phyloP scores from a whole-genome alignment of 2,888 invertebrate genomes.

The Pinctada fucata region DNA sequence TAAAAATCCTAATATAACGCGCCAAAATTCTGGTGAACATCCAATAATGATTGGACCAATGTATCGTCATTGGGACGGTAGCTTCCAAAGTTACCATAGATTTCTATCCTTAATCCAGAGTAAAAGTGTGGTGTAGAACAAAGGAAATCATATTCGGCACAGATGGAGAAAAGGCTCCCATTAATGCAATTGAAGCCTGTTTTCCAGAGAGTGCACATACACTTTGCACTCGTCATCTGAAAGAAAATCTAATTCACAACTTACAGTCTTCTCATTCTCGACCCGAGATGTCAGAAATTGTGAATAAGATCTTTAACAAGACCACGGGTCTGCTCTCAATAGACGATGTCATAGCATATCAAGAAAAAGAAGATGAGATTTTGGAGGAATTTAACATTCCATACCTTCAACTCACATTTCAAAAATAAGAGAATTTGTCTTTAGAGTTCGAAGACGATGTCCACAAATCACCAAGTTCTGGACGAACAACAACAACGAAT shows the following conservation, averaged over 20 bases:
- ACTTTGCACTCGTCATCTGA: not conserved
- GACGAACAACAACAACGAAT: constrained; percentile 29
- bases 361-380: constrained; percentile 10
- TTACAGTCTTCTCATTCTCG: not conserved
- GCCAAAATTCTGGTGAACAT: not conserved
- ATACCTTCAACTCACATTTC: too few relatives aligned
- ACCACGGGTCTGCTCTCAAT: not conserved
- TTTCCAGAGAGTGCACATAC: not conserved
- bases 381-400: not conserved
- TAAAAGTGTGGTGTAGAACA: not conserved
- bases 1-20: not conserved
- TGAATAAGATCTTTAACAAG: not conserved
- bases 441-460: too few relatives aligned
- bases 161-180: constrained; percentile 15
- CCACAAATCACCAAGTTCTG: not conserved
- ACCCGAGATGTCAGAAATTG: not conserved
- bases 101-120: not conserved
- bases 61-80: constrained; percentile 5
- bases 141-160: constrained; percentile 7
- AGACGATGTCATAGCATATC: not conserved
- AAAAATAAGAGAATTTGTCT: too few relatives aligned
- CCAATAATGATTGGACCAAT: constrained; percentile 9
- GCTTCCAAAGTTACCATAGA: not conserved
- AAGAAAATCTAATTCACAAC: constrained; percentile 6
- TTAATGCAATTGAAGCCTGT: not conserved